A percentile compares a stretch with the other conserved stretches of the same genome.
Evolutionary conservation across 2,797 vertebrate genomes (phyloP).

Genomic region (Odontamblyopus rebecca): DNA sequence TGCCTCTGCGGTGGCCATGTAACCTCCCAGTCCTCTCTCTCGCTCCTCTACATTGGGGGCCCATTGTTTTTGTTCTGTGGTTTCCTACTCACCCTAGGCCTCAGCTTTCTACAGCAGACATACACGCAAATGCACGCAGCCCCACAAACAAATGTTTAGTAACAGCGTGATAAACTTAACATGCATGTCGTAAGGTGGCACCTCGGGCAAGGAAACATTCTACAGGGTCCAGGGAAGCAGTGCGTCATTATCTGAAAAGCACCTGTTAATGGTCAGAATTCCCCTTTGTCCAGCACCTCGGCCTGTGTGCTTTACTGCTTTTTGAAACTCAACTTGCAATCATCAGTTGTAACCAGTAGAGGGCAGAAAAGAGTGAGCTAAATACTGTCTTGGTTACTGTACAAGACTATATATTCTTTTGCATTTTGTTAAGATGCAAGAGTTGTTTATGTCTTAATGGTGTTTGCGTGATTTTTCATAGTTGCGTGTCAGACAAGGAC

Average conservation of each 20-base stretch:
- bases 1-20: slow-evolving; percentile 52
- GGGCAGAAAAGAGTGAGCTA: slow-evolving; percentile 46
- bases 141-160: slow-evolving; percentile 47
- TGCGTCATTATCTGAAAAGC: slow-evolving; percentile 56
- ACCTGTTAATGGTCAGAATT: slow-evolving; percentile 60
- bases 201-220: slow-evolving; percentile 57
- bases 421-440: slow-evolving; percentile 70
- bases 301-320: slow-evolving; percentile 15
- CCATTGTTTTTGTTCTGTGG: slow-evolving; percentile 64
- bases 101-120: slow-evolving; percentile 38
- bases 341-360: slow-evolving; percentile 61
- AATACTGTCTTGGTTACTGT: background rate
- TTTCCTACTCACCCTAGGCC: slow-evolving; percentile 57
- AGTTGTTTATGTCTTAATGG: slow-evolving; percentile 78
- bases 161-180: slow-evolving; percentile 63
- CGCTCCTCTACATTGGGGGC: slow-evolving; percentile 44
- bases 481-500: slow-evolving; percentile 73
- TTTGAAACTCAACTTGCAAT: slow-evolving; percentile 15
- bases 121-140: slow-evolving; percentile 24
- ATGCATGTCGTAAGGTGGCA: slow-evolving; percentile 51
- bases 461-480: slow-evolving; percentile 80
- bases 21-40: slow-evolving; percentile 24
- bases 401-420: slow-evolving; percentile 44
- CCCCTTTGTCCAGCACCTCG: slow-evolving; percentile 27
- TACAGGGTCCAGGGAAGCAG: slow-evolving; percentile 36